Evolutionary conservation across 2,113 vertebrate species (phyloP).

Genomic region (Pithys albifrons): DNA sequence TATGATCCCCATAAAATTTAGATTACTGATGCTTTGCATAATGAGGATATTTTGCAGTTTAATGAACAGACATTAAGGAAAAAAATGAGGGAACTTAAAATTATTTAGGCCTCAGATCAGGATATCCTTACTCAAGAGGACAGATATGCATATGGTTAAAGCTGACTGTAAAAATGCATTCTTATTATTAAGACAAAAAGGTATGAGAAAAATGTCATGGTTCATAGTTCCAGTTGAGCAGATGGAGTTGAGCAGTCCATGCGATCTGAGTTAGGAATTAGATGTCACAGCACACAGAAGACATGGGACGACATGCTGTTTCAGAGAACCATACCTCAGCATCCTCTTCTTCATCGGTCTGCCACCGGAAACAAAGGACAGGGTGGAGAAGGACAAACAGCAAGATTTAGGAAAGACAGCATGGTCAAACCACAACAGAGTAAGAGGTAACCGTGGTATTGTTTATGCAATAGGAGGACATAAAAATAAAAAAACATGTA

Average conservation of each 20-base stretch:
- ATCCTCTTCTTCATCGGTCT: conserved; percentile 93
- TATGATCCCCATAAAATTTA: not conserved
- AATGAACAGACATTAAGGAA: not conserved
- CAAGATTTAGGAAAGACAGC: conserved; percentile 65
- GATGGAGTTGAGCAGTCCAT: not conserved
- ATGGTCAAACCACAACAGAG: not conserved
- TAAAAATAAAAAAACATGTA: not conserved
- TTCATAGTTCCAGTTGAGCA: not conserved
- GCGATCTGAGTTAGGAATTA: conserved; percentile 43
- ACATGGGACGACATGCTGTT: conserved; percentile 42
- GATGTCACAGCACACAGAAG: conserved; percentile 33
- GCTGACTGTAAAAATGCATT: not conserved
- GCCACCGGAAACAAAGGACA: conserved; percentile 66
- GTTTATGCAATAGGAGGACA: not conserved
- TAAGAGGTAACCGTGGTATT: conserved; percentile 16
- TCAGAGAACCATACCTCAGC: conserved; percentile 79
- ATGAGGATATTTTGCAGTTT: not conserved
- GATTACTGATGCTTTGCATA: not conserved
- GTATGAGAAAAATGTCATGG: conserved; percentile 11
- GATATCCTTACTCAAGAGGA: not conserved
- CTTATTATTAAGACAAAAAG: not conserved
- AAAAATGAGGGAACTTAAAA: not conserved
- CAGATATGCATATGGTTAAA: not conserved
- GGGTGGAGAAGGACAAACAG: conserved; percentile 71
- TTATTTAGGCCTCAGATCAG: not conserved